Evolutionary conservation across 2,888 invertebrate genomes (phyloP), one percentile per base, ranked within the genome.

Genomic region (Neelides folsomi): DNA sequence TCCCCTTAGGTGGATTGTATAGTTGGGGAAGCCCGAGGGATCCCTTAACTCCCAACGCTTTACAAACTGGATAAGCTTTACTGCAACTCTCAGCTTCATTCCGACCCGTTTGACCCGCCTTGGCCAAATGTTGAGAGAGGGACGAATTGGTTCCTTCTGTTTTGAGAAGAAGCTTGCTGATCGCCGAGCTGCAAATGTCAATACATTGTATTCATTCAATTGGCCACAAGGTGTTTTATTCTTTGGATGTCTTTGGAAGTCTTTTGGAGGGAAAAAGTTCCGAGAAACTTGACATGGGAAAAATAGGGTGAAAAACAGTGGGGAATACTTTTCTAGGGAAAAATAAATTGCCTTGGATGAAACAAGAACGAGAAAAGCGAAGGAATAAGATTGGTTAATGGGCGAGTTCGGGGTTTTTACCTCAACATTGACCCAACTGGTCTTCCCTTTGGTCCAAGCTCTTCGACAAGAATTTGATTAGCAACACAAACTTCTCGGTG

Each of bases 51-150:
- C 36, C 20, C 12, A 59, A 40, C 1, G 53, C 51, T 9, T 42
- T 47, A 43, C 59, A 59, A 47, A 55, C 44, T 1, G 59, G 59
- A 37, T 59, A 59, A n/a, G 42, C 36, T 37, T 56, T 49, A n/a
- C 53, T 47, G 15, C 59, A 59, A 16, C 27, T 27, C 27, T 56
- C 41, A 15, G 51, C 44, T n/a, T 49, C 43, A 39, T 55, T 55
- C 39, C 59, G 42, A 15, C 59, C 59, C 15, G 48, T 43, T 6
- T 52, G 35, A 1, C 54, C 59, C 36, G 59, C 59, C 13, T 42
- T 44, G 41, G 54, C 55, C 1, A 59, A 20, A 12, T 36, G 49
- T 20, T 52, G 44, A 20, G 46, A 53, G 9, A 49, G 27, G 19
- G 38, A 41, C 1, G 38, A 39, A 15, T 39, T n/a, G 43, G 42